Evolutionary conservation across 2,888 invertebrate genomes (phyloP), one percentile per base, ranked within the genome.

Genomic region (Zhuqinia jingwanae): DNA sequence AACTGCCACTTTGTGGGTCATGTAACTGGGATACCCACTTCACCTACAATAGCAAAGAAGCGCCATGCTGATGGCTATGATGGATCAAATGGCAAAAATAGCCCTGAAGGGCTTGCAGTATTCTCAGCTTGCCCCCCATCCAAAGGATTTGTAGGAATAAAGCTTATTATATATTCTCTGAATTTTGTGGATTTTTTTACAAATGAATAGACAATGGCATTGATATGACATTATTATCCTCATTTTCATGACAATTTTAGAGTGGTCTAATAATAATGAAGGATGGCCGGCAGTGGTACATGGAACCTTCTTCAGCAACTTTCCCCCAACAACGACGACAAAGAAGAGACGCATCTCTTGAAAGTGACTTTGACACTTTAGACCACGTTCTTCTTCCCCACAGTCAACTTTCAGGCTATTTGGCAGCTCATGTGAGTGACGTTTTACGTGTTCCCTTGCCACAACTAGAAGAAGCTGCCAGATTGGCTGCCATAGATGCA

Each of bases 201-300:
- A 20, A 17, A 22, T 17, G n/a, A n/a, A n/a, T n/a, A n/a, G n/a
- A n/a, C n/a, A n/a, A n/a, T n/a, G n/a, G n/a, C n/a, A n/a, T n/a
- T n/a, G n/a, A n/a, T n/a, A n/a, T n/a, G n/a, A n/a, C n/a, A n/a
- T n/a, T n/a, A n/a, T 15, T 53, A 42, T 30, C 1, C 11, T 50
- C 15, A 13, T 17, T 27, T 77, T 53, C 8, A 10, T 73, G 13
- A 70, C 36, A 6, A 36, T 79, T 63, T 0, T 53, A 90, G 90
- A 89, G 89, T 73, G 90, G 90, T 53, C 30, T 85, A 13, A 80
- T 90, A 27, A 88, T 90, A 25, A 87, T 90, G 87, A 86, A 81
- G 22, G 88, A 85, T 56, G 87, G 88, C 2, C 84, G 87, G 27
- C 85, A 90, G 22, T 89, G 86, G 85, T 83, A 89, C 25, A 88